Percentiles rank a stretch among this genome's conserved stretches.
phyloP scores from a whole-genome alignment of 2,797 vertebrate species.

The Sorex maritimensis region DNA sequence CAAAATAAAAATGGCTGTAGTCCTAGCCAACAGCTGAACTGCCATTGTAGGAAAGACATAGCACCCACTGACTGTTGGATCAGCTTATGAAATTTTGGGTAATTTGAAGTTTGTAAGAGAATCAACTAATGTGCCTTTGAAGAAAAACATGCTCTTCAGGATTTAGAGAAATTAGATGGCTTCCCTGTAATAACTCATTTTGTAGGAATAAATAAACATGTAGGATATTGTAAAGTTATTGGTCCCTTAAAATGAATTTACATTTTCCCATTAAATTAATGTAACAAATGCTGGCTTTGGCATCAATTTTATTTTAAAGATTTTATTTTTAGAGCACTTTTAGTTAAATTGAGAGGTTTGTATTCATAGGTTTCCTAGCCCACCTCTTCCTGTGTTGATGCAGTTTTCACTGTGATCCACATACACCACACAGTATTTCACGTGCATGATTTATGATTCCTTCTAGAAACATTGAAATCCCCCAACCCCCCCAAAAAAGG shows the following conservation, averaged over 20 bases:
- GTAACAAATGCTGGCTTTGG: background rate
- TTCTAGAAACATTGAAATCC: background rate
- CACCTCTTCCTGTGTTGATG: no score
- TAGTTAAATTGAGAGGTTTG: background rate
- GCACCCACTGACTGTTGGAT: background rate
- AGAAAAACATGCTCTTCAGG: background rate
- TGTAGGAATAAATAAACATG: background rate
- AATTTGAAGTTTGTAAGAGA: constrained; percentile 2
- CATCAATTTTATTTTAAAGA: background rate
- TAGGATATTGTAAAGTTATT: background rate
- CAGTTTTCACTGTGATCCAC: background rate
- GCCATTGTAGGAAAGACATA: background rate
- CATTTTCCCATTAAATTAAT: background rate
- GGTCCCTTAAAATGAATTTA: background rate
- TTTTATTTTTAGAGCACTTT: background rate
- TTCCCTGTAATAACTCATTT: background rate
- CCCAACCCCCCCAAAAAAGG: background rate
- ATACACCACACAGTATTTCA: background rate
- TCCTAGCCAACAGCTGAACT: background rate
- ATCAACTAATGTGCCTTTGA: constrained; percentile 18
- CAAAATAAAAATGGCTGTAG: background rate
- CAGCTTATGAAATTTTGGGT: background rate
- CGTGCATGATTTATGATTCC: background rate
- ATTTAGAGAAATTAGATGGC: constrained; percentile 6
- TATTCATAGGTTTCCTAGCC: background rate